Conservation (phyloP, 2,888 invertebrate genomes). For the Drosophila formosana region DNA sequence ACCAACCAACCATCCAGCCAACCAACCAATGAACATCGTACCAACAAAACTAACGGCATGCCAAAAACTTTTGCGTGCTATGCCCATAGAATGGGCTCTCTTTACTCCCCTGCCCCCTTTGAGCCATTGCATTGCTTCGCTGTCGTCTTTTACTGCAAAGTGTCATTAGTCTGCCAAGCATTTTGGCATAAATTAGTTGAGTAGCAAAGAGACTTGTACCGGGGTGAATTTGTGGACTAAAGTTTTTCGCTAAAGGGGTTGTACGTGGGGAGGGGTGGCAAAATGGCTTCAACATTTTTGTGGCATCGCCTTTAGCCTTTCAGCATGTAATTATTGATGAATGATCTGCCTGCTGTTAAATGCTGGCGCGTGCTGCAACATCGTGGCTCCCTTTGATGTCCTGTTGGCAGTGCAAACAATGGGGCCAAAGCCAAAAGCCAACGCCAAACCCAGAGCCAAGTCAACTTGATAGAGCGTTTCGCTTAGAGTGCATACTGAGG, state of each 20-base stretch:
- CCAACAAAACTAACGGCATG: conserved; percentile 63
- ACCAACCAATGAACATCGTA: conserved; percentile 31
- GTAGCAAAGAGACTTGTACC: conserved; percentile 18
- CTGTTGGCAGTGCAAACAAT: conserved; percentile 59
- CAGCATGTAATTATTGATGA: conserved; percentile 80
- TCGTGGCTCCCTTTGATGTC: conserved; percentile 67
- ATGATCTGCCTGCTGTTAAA: conserved; percentile 68
- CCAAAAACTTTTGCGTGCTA: conserved; percentile 75
- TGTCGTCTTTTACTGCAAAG: conserved; percentile 71
- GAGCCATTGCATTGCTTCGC: conserved; percentile 21
- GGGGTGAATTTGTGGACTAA: conserved; percentile 2
- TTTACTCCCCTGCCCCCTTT: neutral
- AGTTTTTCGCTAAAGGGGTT: neutral
- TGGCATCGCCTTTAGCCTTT: conserved; percentile 73
- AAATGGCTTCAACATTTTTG: conserved; percentile 63
- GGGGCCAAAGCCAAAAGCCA: conserved; percentile 40
- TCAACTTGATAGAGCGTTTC: conserved; percentile 62
- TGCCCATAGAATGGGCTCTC: conserved; percentile 22
- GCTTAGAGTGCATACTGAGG: conserved; percentile 48
- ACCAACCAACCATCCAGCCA: conserved; percentile 20
- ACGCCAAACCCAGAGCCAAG: conserved; percentile 36
- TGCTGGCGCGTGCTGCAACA: conserved; percentile 53
- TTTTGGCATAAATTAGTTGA: conserved; percentile 78
- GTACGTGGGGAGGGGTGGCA: neutral
- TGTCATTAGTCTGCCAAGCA: conserved; percentile 78